Base-by-base conservation (phyloP, 2,888 invertebrate species). In the Clepsis dumicolana region DNA sequence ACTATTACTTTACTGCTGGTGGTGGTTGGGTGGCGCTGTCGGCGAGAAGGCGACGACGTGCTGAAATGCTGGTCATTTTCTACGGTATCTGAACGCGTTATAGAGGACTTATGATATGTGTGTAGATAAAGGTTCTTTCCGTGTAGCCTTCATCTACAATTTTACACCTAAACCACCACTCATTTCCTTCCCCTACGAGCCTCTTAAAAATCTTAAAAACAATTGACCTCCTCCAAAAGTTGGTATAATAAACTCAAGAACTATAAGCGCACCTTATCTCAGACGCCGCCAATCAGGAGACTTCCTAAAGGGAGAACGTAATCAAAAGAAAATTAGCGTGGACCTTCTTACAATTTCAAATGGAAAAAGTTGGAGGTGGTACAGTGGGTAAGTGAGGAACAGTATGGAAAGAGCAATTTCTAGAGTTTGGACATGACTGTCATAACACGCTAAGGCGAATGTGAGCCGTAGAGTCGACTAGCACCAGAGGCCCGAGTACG, bases 261-360 rank as follows among this genome's bases (percentile, higher is more conserved):
- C 66, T 66, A 66, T 50, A 50, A 56, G 41, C 53, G 52, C 53
- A 62, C 63, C 59, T 68, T 68, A 59, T 64, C 73, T 68, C 69
- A 53, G 57, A 62, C 72, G 69, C 71, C 74, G 79, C 82, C 80
- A 83, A 85, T 84, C 83, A 82, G 79, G 75, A 78, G 77, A 81
- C 79, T 77, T 79, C 77, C 77, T 72, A 72, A 78, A 73, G 78
- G 80, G 79, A 77, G 78, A 76, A 76, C 72, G 81, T 85, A 87
- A 86, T 88, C 86, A 87, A 86, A 87, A 83, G 84, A 81, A 86
- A 88, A 88, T 88, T 88, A 86, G 82, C 82, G 80, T 82, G 77
- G 77, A 79, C 77, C 77, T 80, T 75, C 73, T 74, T 74, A 81
- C 82, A 83, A 78, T 84, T 86, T 81, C 79, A 82, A 88, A 86